Evolutionary conservation across 2,797 vertebrate genomes (phyloP), one percentile per base, ranked within the genome.

Genomic region (Sternarchorhynchus goeldii): DNA sequence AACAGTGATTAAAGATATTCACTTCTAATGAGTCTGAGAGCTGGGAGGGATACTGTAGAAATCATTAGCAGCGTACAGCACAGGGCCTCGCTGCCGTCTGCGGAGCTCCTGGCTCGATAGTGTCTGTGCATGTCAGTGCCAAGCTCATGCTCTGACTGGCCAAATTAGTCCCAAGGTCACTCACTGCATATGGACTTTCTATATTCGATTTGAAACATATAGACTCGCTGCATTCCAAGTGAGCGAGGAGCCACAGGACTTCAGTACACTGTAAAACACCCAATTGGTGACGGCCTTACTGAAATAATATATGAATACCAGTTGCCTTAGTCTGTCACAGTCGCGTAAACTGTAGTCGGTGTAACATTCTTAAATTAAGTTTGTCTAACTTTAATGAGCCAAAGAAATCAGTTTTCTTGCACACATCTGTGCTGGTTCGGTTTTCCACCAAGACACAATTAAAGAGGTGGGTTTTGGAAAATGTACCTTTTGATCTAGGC

Each of bases 1-100:
- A 91, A 91, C 86, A 90, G 86, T 89, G 86, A 89, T 92, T 92
- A 88, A 90, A 91, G 87, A 89, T 87, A 90, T 89, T 89, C 88
- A 80, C 81, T 76, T 86, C 87, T 89, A 89, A 91, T 91, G 86
- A 90, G 85, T 69, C 75, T 58, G 63, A n/a, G 75, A 84, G 82
- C 55, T 60, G 70, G 78, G 58, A 70, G 76, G 67, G 72, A 77
- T 80, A 80, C 83, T 82, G 83, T 86, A 83, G 75, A 82, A 85
- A 86, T 83, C 83, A 83, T 86, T 85, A 82, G 80, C 31, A n/a
- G 62, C 50, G 63, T 80, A 82, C 73, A 76, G 57, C 68, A 55
- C 63, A 81, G 67, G 78, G 86, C 89, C 90, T 88, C 88, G 88
- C 89, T 88, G 90, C 73, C 55, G 85, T 57, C 81, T 66, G 78